Conservation (phyloP, 2,113 vertebrate genomes). For the Pseudopodoces humilis region DNA sequence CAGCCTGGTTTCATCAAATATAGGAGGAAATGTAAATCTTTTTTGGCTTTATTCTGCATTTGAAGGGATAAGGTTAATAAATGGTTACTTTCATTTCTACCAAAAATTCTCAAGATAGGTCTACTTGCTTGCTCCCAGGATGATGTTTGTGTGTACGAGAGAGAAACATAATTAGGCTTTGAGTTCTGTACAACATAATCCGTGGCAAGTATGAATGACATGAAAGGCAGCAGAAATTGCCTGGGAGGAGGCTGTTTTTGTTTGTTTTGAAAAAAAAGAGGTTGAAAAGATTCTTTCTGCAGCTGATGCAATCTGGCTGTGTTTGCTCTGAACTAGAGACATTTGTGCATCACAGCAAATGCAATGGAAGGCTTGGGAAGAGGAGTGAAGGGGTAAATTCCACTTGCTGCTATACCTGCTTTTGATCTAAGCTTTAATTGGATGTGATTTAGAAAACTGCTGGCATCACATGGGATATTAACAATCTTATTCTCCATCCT, state of each 20-base stretch:
- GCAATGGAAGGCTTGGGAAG: conserved; percentile 23
- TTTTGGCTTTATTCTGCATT: not conserved
- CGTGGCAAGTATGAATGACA: conserved; percentile 54
- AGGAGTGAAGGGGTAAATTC: conserved; percentile 44
- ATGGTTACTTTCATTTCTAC: conserved; percentile 8
- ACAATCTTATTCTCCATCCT: conserved; percentile 1
- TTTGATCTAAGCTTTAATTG: conserved; percentile 64
- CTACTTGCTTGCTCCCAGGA: conserved; percentile 40
- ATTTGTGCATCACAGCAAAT: conserved; percentile 10
- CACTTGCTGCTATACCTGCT: conserved; percentile 49
- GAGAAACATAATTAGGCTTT: conserved; percentile 59
- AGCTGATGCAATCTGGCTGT: conserved; percentile 59
- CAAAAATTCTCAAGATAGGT: not conserved
- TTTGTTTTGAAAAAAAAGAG: conserved; percentile 60
- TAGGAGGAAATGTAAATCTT: not conserved
- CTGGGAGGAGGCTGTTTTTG: conserved; percentile 61
- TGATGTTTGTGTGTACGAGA: conserved; percentile 11
- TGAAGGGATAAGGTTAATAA: conserved; percentile 5
- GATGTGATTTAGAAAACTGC: conserved; percentile 54
- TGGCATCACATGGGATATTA: conserved; percentile 31
- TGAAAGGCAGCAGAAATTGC: conserved; percentile 65
- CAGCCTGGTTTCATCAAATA: not conserved
- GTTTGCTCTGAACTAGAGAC: conserved; percentile 36
- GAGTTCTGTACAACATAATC: conserved; percentile 66
- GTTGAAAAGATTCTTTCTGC: conserved; percentile 57